Evolutionary conservation across 2,797 vertebrate genomes (phyloP).

Genomic region (Amblyraja radiata): DNA sequence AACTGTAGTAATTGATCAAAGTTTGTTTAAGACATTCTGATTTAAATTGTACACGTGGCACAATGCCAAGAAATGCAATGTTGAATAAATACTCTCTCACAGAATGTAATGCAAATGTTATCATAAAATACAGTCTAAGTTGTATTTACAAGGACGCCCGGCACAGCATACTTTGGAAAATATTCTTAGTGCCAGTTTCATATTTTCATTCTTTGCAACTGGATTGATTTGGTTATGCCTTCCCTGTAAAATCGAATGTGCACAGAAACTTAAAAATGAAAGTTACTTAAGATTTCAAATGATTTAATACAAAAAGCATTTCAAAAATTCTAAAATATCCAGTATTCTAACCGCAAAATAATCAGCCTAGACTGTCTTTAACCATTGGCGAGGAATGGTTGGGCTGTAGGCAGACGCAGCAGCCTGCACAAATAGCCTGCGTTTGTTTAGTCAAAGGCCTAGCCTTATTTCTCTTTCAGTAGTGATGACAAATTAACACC

Average conservation of each 20-base stretch:
- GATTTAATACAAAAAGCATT: background rate
- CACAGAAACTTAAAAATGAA: background rate
- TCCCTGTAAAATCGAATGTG: background rate
- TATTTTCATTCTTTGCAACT: slow-evolving; percentile 7
- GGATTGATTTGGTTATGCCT: background rate
- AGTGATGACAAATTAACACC: too few relatives aligned
- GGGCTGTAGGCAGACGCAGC: background rate
- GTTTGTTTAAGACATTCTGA: background rate
- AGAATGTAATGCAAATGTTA: slow-evolving; percentile 28
- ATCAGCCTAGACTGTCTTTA: background rate
- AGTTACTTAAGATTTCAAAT: background rate
- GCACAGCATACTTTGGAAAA: slow-evolving; percentile 3
- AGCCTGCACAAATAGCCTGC: background rate
- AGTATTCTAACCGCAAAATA: background rate
- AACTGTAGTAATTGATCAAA: background rate
- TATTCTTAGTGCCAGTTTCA: background rate
- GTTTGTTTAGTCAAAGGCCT: background rate
- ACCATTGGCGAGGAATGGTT: background rate
- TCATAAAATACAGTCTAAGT: background rate
- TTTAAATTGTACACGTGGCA: background rate
- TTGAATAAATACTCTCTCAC: background rate
- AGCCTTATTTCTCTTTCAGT: background rate
- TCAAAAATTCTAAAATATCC: background rate
- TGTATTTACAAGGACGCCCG: slow-evolving; percentile 19
- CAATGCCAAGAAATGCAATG: background rate